phyloP scores from a whole-genome alignment of 2,113 vertebrate genomes.

The Helogale parvula region DNA sequence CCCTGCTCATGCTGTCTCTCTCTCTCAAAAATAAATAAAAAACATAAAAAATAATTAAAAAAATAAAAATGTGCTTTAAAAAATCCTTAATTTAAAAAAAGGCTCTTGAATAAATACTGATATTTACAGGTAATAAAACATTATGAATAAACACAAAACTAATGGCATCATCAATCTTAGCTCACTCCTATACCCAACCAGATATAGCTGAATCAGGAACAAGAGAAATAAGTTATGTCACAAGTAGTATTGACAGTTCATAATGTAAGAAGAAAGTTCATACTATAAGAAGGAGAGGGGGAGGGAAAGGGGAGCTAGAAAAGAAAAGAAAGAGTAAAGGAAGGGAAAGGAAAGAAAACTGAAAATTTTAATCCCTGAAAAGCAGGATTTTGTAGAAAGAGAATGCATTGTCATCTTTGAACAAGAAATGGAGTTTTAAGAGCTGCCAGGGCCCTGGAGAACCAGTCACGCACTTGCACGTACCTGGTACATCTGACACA shows the following conservation, averaged over 20 bases:
- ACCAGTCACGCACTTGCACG: constrained; percentile 21
- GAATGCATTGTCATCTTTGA: not conserved
- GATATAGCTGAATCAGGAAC: not conserved
- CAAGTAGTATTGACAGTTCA: not conserved
- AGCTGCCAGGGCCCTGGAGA: not conserved
- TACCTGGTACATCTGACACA: constrained; percentile 99
- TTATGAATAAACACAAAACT: constrained; percentile 11
- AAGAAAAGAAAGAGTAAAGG: not conserved
- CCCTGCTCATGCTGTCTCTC: too few species aligned
- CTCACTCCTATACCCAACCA: not conserved
- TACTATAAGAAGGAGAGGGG: not conserved
- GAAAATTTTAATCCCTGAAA: not conserved
- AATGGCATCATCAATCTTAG: constrained; percentile 8
- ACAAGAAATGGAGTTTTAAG: not conserved
- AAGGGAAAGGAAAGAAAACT: not conserved
- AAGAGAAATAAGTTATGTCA: not conserved
- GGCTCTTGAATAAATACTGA: constrained; percentile 16
- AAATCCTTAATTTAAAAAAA: not conserved
- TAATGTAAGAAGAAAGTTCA: not conserved
- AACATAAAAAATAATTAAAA: too few species aligned
- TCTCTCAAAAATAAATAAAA: too few species aligned
- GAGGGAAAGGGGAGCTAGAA: not conserved
- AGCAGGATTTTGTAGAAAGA: not conserved
- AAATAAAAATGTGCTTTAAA: not conserved
- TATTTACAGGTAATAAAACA: constrained; percentile 12